Percentiles rank a stretch among this genome's conserved stretches.
Conservation (phyloP, 2,888 invertebrate species). For the Meiosimyza platycephala region DNA sequence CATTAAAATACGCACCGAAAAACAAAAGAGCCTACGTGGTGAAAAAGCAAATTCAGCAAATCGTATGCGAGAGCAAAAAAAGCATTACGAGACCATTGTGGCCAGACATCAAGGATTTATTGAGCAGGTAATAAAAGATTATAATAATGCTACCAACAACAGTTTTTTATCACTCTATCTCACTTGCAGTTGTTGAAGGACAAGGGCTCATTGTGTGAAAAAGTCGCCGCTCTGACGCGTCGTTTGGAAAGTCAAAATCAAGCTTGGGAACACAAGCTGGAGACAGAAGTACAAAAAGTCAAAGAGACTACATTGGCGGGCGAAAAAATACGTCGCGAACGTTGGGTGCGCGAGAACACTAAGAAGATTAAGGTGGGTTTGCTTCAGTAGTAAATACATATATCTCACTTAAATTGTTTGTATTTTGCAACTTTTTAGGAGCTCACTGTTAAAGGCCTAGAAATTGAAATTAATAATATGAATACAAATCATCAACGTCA, state of each 20-base stretch:
- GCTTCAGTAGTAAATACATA: neutral
- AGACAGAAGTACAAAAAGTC: slow-evolving; percentile 78
- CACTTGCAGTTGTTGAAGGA: slow-evolving; percentile 76
- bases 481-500: slow-evolving; percentile 78
- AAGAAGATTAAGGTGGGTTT: slow-evolving; percentile 81
- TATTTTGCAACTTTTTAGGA: slow-evolving; percentile 69
- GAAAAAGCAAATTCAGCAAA: slow-evolving; percentile 67
- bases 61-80: slow-evolving; percentile 71
- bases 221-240: slow-evolving; percentile 64
- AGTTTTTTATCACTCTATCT: neutral
- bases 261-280: slow-evolving; percentile 79
- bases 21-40: slow-evolving; percentile 63
- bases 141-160: neutral
- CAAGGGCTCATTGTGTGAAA: slow-evolving; percentile 80
- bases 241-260: slow-evolving; percentile 70
- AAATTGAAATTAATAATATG: slow-evolving; percentile 85
- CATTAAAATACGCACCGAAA: slow-evolving; percentile 63
- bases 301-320: slow-evolving; percentile 83
- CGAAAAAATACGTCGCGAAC: slow-evolving; percentile 79
- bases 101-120: slow-evolving; percentile 86
- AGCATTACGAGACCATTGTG: slow-evolving; percentile 79
- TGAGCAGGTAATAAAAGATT: slow-evolving; percentile 71
- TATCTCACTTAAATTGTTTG: neutral
- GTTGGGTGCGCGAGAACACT: slow-evolving; percentile 86
- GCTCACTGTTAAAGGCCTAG: slow-evolving; percentile 87